Evolutionary conservation across 30 jellyfish, hydroid and myxozoan species (phyloP).

Genomic region (Calvadosia cruxmelitensis): DNA sequence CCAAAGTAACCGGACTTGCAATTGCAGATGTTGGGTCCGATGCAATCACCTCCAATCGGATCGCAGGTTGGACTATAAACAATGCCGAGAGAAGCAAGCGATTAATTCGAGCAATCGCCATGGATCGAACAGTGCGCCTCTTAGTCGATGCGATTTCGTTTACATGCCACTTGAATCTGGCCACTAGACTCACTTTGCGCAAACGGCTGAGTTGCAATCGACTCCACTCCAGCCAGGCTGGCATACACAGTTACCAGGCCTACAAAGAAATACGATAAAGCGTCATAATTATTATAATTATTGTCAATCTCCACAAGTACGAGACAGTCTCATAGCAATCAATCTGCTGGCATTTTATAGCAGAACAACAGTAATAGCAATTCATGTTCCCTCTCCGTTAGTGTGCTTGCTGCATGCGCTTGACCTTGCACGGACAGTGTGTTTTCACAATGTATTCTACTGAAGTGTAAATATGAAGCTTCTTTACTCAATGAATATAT

Average conservation of each 20-base stretch:
- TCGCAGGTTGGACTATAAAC: slow-evolving; percentile 33
- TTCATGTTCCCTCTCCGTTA: too few species aligned
- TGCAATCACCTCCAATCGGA: slow-evolving; percentile 60
- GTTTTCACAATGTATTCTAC: too few species aligned
- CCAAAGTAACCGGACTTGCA: slow-evolving; percentile 53
- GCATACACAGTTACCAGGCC: slow-evolving; percentile 72
- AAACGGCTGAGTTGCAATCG: slow-evolving; percentile 43
- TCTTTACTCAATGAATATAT: too few species aligned
- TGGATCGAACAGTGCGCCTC: neutral
- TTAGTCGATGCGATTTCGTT: neutral
- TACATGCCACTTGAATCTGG: neutral
- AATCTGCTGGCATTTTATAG: too few species aligned
- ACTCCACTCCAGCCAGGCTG: slow-evolving; percentile 44
- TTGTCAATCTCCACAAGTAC: neutral
- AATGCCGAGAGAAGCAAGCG: neutral
- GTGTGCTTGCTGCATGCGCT: too few species aligned
- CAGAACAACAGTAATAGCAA: too few species aligned
- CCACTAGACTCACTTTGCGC: slow-evolving; percentile 25
- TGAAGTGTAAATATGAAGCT: too few species aligned
- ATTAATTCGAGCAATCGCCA: too few species aligned
- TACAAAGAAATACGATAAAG: too few species aligned
- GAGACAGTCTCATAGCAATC: too few species aligned
- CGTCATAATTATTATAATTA: neutral
- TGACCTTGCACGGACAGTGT: too few species aligned
- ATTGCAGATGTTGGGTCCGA: slow-evolving; percentile 46